Evolutionary conservation across 2,113 vertebrate species (phyloP), one percentile per base, ranked within the genome.

Genomic region (Paramisgurnus dabryanus): DNA sequence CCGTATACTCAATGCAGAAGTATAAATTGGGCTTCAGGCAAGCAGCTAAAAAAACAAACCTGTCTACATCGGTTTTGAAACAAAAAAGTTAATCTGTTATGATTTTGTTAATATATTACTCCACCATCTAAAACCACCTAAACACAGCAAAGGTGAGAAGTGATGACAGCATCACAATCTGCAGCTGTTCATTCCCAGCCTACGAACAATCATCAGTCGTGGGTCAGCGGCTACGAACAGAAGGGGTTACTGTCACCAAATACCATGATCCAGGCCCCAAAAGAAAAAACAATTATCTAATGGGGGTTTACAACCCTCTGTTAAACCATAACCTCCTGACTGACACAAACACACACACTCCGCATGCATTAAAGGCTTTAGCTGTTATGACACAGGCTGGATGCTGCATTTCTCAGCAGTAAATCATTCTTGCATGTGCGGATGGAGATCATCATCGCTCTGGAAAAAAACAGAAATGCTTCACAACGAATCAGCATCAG

Each of bases 401-500:
- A 45, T 39, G 10, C 27, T 40, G 11, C 61, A 34, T 43, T 65
- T 39, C 67, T n/a, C 18, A 73, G 40, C 40, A 61, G 55, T 27
- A 43, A 60, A 61, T n/a, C 22, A n/a, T 60, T 13, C 10, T 17
- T 60, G 70, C 17, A 9, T 75, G 18, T 64, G 58, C 0, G 4
- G 73, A 41, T 39, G 22, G 27, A 69, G 45, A 79, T 49, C n/a
- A 39, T 57, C 34, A 7, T 55, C 49, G 80, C 68, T 50, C 63
- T 39, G 10, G 64, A 78, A 78, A 78, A 78, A 68, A 74, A 72
- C 65, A 53, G 83, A 58, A 65, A 27, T 12, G 41, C 71, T 73
- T 85, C 80, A 70, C 34, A 82, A 47, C 68, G 75, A 81, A 81
- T 84, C 74, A 81, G 75, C 49, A 47, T 55, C 68, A 79, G 68